Base-by-base conservation (phyloP, 2,797 vertebrate genomes). In the Eupleurogrammus muticus region DNA sequence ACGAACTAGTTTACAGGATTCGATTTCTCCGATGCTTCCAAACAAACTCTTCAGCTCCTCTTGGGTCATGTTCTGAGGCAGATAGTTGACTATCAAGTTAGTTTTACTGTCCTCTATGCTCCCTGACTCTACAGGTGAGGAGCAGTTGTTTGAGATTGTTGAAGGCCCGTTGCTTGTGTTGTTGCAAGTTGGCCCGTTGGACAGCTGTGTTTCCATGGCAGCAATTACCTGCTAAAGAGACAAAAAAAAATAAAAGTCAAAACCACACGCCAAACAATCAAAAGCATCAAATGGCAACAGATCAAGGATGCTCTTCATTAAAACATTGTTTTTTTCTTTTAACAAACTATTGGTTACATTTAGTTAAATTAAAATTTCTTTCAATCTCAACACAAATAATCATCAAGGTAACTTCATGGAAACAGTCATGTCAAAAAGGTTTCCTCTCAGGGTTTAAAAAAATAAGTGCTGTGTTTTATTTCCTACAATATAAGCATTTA, bases 201-300 rank as follows among this genome's bases (percentile, higher is more conserved):
- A 97, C 89, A 99, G 94, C 90, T 99, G 97, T 90, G 98, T 98
- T 95, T 99, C 98, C 98, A 99, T 99, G 94, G 97, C 96, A 95
- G 97, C 95, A 92, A 99, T 96, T 92, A 99, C 97, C 96, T 99
- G 97, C 96, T 97, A 93, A 94, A 96, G 89, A 94, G 90, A 89
- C 48, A 82, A 19, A 78, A 56, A 36, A 64, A 44, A 59, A 44
- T 55, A 53, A 66, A 64, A 73, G 73, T 77, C 52, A 87, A 60
- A 69, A 77, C 28, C 73, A 77, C 10, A 66, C 50, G 36, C 19
- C 75, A 42, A 77, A 12, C 16, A 21, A 44, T n/a, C 21, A 61
- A 19, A 60, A 70, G 20, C 7, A 66, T 7, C 0, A 21, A 32
- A 24, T 9, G 55, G 2, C 20, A 57, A 1, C 1, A 52, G 5